phyloP scores from a whole-genome alignment of 2,888 invertebrate genomes.

The Alloscopus bannaensis region DNA sequence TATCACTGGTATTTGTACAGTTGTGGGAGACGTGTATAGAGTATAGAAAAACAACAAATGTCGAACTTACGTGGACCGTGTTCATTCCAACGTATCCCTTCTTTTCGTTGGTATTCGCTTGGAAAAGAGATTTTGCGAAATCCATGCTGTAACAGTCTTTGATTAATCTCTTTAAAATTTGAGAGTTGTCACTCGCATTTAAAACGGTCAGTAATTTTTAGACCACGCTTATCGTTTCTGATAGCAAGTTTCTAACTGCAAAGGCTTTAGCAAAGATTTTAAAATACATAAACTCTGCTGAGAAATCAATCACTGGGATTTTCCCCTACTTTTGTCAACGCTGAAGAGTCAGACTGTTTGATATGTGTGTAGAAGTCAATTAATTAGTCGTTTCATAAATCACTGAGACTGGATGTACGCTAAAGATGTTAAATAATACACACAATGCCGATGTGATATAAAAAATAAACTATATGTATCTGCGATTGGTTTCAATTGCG shows the following conservation, averaged over 20 bases:
- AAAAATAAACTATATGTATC: too few relatives aligned
- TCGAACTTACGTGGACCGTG: slow-evolving; percentile 70
- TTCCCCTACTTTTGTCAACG: too few relatives aligned
- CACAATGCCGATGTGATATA: too few relatives aligned
- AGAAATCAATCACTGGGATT: background rate
- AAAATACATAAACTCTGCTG: background rate
- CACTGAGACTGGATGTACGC: too few relatives aligned
- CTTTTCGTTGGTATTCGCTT: slow-evolving; percentile 67
- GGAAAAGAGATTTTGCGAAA: slow-evolving; percentile 91
- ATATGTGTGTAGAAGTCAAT: too few relatives aligned
- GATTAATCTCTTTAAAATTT: background rate
- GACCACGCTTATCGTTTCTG: background rate
- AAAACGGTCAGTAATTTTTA: background rate
- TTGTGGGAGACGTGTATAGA: too few relatives aligned
- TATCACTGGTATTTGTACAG: too few relatives aligned
- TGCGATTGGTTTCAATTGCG: too few relatives aligned
- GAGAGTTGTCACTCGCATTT: background rate
- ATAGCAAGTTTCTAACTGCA: background rate
- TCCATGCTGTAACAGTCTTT: slow-evolving; percentile 82
- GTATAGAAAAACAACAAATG: too few relatives aligned
- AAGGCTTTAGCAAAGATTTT: background rate
- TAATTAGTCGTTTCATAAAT: too few relatives aligned
- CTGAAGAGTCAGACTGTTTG: too few relatives aligned
- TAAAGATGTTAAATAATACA: too few relatives aligned
- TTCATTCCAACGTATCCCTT: slow-evolving; percentile 71